A percentile compares a stretch with the other conserved stretches of the same genome.
Conservation (phyloP, 2,113 vertebrate genomes). For the Thamnaconus septentrionalis region DNA sequence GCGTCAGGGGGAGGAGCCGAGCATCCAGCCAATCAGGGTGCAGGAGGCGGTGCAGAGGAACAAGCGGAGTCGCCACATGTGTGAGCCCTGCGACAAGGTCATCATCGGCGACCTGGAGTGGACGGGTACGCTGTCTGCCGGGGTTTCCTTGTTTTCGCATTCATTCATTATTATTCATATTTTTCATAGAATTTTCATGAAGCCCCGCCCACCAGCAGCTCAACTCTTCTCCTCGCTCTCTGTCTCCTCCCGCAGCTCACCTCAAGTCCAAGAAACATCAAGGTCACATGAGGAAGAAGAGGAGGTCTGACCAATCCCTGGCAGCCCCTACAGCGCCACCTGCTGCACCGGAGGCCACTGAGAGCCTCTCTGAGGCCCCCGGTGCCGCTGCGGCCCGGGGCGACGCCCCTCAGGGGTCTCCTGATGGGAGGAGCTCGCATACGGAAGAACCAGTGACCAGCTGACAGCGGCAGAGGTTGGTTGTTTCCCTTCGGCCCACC, state of each 20-base stretch:
- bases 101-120: constrained; percentile 95
- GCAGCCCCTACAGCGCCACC: constrained; percentile 13
- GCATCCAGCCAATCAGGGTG: constrained; percentile 76
- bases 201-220: too few relatives aligned
- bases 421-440: background rate
- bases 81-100: constrained; percentile 84
- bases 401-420: constrained; percentile 24
- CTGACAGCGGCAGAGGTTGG: too few relatives aligned
- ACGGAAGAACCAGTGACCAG: too few relatives aligned
- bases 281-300: constrained; percentile 84
- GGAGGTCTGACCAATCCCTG: constrained; percentile 60
- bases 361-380: constrained; percentile 22
- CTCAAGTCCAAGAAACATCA: constrained; percentile 89
- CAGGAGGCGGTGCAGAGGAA: constrained; percentile 67
- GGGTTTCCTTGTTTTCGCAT: too few relatives aligned
- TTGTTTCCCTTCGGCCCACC: too few relatives aligned
- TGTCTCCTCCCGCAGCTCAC: constrained; percentile 80
- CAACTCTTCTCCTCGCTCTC: background rate
- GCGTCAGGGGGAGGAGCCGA: constrained; percentile 78
- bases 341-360: background rate
- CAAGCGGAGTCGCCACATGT: constrained; percentile 80
- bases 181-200: too few relatives aligned
- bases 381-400: constrained; percentile 14
- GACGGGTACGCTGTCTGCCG: constrained; percentile 79
- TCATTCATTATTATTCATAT: too few relatives aligned